Evolutionary conservation across 92 coral and sea anemone species (phyloP), one percentile per base, ranked within the genome.

Genomic region (Umimayanthus kanabou): DNA sequence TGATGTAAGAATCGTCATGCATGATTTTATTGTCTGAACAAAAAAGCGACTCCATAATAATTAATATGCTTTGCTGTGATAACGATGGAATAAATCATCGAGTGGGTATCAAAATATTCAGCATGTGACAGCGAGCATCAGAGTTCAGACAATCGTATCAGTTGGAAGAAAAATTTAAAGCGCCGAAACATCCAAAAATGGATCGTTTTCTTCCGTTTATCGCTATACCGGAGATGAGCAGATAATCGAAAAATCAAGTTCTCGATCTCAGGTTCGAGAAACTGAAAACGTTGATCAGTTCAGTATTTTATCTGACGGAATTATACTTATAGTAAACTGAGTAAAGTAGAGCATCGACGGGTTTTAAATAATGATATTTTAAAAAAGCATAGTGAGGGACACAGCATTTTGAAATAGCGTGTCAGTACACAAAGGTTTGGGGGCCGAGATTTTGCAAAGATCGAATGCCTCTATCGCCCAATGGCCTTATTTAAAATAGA

Each of bases 161-260:
- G 69, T 61, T 61, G 69, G 26, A 22, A 61, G 69, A 20, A 20
- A 22, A 22, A 61, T 61, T 61, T 20, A 18, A 61, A 14, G 25
- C 79, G 49, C 45, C 49, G 39, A 30, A 74, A 74, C 25, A 39
- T 39, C 79, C 79, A 74, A 15, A 74, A 74, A 74, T 75, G 79
- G 79, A n/a, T 39, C 79, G 79, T 39, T 43, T 75, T 75, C 23
- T 22, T 43, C 22, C 11, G 43, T 39, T 15, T 16, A 37, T 43
- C 45, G 13, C 8, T 75, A 16, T 40, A 50, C 45, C 45, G 79
- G n/a, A 39, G 50, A 30, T 30, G 25, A 73, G 23, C 14, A 37
- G 50, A 74, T 61, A 25, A 61, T 61, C 47, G 3, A 74, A 4
- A 9, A 25, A 3, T 11, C 16, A 6, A 39, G 14, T 73, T 20